Base-by-base conservation (phyloP, 2,888 invertebrate genomes). In the Lasioglossum malachurum region DNA sequence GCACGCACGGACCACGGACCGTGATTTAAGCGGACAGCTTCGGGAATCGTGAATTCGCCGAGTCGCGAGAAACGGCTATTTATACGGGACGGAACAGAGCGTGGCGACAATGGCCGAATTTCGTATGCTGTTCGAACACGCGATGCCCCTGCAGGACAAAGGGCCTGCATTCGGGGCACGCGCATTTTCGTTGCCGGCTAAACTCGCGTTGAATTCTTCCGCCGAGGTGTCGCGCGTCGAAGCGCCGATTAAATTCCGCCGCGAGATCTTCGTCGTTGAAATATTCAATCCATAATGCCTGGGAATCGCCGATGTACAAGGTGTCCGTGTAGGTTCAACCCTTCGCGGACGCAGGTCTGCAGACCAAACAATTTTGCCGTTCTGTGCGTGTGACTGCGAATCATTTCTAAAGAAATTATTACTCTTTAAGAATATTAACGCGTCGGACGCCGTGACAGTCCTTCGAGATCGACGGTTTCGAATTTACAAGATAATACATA, bases 21-120 rank as follows among this genome's bases (percentile, higher is more conserved):
- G 46, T 86, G 87, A 87, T 83, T 87, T 86, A 86, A 87, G 60
- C 41, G 74, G 77, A 80, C 60, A 79, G 74, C 80, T 87, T 57
- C 41, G 35, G 16, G 82, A 77, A 79, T 71, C 35, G 78, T 16
- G 77, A 74, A 87, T 87, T 82, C 77, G 76, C 69, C 60, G 35
- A 57, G 79, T 46, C 57, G 35, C 46, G n/a, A 38, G 71, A 38
- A 60, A 75, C 19, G 57, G 75, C 72, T 89, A 85, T 86, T 87
- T 88, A 87, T 90, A 87, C 89, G 85, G 87, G 86, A 90, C 84
- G 88, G 86, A 84, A 89, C 87, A 73, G 12, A 35, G 82, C 86
- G 75, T 87, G 88, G 77, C 78, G 89, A 91, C 93, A 91, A 90
- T 90, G 76, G 86, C 69, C 77, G 85, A 89, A 93, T 93, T 92